These are phyloP conservation scores for Cantharis rustica DNA, from an alignment of 2,888 invertebrate species.

Conservation along the genomic window DNA sequence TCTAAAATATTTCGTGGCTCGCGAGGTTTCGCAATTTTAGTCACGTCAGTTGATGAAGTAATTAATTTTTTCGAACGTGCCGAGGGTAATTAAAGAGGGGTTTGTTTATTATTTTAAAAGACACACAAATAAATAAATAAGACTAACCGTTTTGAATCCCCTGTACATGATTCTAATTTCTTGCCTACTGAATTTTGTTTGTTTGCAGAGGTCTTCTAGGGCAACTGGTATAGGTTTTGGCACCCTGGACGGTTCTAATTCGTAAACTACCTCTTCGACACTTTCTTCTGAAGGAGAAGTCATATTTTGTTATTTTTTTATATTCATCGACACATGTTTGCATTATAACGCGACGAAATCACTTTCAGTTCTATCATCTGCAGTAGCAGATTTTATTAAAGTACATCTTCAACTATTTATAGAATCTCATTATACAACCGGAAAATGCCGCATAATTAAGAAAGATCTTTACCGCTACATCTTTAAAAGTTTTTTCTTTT, in stretches of 20 bases:
- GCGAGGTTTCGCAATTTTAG: background rate
- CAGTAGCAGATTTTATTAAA: conserved; percentile 38
- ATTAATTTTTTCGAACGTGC: background rate
- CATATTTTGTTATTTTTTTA: conserved; percentile 57
- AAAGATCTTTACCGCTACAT: conserved; percentile 15
- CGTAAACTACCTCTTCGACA: conserved; percentile 84
- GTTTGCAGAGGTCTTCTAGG: conserved; percentile 87
- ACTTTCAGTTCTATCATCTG: conserved; percentile 40
- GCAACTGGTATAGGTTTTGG: conserved; percentile 86
- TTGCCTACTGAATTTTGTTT: conserved; percentile 93
- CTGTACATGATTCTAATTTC: conserved; percentile 97
- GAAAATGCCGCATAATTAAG: conserved; percentile 21
- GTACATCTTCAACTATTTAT: conserved; percentile 39
- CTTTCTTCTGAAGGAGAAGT: conserved; percentile 87
- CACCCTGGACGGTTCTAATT: conserved; percentile 77
- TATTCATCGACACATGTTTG: conserved; percentile 30
- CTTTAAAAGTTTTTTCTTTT: conserved; percentile 11
- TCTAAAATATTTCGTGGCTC: background rate
- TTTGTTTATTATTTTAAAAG: background rate
- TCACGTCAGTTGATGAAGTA: background rate
- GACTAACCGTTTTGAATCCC: conserved; percentile 91
- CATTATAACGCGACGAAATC: conserved; percentile 30
- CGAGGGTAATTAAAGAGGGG: background rate
- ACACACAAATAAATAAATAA: conserved; percentile 5
- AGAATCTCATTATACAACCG: conserved; percentile 25